These are phyloP conservation scores for Myoxocephalus aenaeus DNA, from an alignment of 2,797 vertebrate genomes.

Conservation along the genomic window DNA sequence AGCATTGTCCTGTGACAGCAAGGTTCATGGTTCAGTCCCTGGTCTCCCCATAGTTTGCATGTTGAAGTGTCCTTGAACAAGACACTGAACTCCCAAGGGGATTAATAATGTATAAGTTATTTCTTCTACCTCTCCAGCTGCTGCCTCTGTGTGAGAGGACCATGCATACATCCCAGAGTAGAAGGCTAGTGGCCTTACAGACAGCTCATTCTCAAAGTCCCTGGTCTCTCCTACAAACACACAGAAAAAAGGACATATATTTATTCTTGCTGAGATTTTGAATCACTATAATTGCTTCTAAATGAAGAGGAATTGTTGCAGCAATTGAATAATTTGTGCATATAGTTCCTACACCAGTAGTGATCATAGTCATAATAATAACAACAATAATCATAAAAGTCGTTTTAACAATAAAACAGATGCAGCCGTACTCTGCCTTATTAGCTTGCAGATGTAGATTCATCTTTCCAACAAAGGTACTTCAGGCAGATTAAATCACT, in stretches of 20 bases:
- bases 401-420: background rate
- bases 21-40: no score
- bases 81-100: no score
- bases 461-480: background rate
- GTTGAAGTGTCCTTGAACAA: no score
- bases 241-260: background rate
- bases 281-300: background rate
- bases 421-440: background rate
- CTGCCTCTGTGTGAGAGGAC: no score
- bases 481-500: background rate
- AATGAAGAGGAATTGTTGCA: conserved; percentile 4
- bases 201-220: conserved; percentile 90
- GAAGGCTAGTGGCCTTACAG: conserved; percentile 92
- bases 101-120: no score
- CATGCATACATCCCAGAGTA: conserved; percentile 92
- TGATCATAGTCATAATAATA: background rate
- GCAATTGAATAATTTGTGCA: background rate
- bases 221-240: background rate
- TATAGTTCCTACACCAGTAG: background rate
- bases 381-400: background rate
- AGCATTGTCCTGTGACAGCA: no score
- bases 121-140: no score
- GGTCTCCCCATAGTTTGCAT: no score
- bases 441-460: background rate
- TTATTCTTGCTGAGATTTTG: background rate